phyloP scores from a whole-genome alignment of 2,888 invertebrate genomes.

The Beris morrisii region DNA sequence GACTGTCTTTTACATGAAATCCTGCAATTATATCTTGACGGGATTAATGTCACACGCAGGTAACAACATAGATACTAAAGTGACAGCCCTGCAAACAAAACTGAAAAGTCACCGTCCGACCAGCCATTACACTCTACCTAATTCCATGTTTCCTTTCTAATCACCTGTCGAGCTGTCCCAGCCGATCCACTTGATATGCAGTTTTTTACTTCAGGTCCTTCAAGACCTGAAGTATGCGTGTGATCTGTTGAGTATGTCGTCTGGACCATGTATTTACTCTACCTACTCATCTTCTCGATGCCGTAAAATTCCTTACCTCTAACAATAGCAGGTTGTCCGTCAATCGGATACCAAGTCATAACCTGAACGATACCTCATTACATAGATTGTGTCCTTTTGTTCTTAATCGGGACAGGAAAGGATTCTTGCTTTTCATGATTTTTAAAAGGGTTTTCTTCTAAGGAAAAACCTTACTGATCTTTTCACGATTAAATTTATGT shows the following conservation, averaged over 20 bases:
- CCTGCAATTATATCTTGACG: no score
- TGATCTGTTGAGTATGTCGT: conserved; percentile 15
- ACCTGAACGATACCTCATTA: conserved; percentile 27
- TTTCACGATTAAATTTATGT: conserved; percentile 15
- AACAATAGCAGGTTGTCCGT: conserved; percentile 17
- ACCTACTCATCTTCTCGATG: conserved; percentile 5
- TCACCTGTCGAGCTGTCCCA: conserved; percentile 26
- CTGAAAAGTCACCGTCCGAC: conserved; percentile 4
- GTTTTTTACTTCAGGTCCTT: not conserved
- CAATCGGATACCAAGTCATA: conserved; percentile 7
- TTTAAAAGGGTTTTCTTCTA: conserved; percentile 29
- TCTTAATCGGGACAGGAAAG: conserved; percentile 30
- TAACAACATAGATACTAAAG: no score
- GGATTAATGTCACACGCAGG: no score
- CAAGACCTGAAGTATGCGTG: conserved; percentile 3
- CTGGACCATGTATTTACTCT: not conserved
- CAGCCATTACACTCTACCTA: not conserved
- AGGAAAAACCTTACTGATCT: conserved; percentile 13
- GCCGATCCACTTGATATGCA: not conserved
- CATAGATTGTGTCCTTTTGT: conserved; percentile 30
- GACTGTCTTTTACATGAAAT: no score
- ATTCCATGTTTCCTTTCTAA: conserved; percentile 29
- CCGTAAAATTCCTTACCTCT: conserved; percentile 1
- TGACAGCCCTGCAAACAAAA: not conserved
- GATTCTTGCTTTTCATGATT: conserved; percentile 33